Conservation (phyloP, 2,113 vertebrate species). For the Astatoreochromis straeleni region DNA sequence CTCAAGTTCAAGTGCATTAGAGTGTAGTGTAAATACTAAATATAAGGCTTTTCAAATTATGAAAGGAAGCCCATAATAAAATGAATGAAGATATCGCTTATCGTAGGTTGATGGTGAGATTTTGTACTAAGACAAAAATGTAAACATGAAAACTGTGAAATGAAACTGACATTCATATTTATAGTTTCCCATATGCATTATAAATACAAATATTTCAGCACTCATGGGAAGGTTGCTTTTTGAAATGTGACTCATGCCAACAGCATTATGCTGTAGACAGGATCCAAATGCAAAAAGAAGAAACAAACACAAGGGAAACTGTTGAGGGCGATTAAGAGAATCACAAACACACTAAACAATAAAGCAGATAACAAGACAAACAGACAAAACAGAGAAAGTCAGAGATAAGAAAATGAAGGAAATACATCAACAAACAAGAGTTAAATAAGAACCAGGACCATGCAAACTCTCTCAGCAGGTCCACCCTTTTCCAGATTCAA, state of each 20-base stretch:
- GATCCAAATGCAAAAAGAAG: not conserved
- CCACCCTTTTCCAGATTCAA: not conserved
- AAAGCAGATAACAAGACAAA: not conserved
- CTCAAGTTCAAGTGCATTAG: not conserved
- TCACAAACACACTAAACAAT: not conserved
- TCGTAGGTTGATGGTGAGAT: not conserved
- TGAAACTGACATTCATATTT: not conserved
- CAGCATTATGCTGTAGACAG: not conserved
- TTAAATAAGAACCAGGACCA: not conserved
- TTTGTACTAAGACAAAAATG: not conserved
- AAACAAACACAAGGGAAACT: not conserved
- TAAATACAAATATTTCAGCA: not conserved
- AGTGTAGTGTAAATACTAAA: not conserved
- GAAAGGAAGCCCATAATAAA: not conserved
- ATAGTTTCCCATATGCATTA: not conserved
- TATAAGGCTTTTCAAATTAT: not conserved
- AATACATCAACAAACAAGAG: not conserved
- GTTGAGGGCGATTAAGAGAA: not conserved
- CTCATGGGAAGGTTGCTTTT: not conserved
- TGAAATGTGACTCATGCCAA: not conserved
- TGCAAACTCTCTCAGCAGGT: not conserved
- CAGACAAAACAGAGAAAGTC: fast-evolving
- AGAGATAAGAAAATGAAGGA: not conserved
- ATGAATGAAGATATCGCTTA: not conserved
- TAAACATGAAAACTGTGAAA: not conserved